phyloP scores from a whole-genome alignment of 53 echinoderm and acorn worm genomes.

The Glandiceps talaboti region DNA sequence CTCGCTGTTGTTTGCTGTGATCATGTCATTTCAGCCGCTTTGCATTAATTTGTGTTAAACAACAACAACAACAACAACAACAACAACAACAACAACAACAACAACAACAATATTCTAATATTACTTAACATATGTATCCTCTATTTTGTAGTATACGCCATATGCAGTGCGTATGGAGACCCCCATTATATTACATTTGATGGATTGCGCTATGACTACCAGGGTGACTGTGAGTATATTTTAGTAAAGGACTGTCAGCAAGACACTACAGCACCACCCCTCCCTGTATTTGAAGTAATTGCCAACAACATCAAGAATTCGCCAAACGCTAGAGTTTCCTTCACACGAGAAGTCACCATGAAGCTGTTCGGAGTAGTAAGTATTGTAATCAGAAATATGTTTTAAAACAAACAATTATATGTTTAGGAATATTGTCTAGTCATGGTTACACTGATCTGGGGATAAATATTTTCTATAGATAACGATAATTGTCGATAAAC shows the following conservation, averaged over 20 bases:
- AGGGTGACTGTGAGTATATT: constrained; percentile 22
- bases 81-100: too few species aligned
- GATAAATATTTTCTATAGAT: not conserved
- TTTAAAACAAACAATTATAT: not conserved
- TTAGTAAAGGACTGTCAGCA: constrained; percentile 30
- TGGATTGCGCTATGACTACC: not conserved
- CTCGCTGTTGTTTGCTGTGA: too few species aligned
- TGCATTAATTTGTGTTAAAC: too few species aligned
- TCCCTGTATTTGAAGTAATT: not conserved
- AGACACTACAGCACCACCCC: not conserved
- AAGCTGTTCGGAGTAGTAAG: not conserved
- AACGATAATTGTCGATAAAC: too few species aligned
- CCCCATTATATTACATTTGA: constrained; percentile 29
- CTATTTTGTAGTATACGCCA: not conserved
- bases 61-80: too few species aligned
- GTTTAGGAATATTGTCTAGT: not conserved
- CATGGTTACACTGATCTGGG: not conserved
- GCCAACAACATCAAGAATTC: not conserved
- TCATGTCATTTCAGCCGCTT: too few species aligned
- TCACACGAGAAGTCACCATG: not conserved
- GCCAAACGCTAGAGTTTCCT: not conserved
- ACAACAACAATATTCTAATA: too few species aligned
- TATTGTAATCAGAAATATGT: not conserved
- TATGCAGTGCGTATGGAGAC: constrained; percentile 17
- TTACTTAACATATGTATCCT: too few species aligned